Evolutionary conservation across 92 coral and sea anemone genomes (phyloP), one percentile per base, ranked within the genome.

Genomic region (Zoanthus solanderi): DNA sequence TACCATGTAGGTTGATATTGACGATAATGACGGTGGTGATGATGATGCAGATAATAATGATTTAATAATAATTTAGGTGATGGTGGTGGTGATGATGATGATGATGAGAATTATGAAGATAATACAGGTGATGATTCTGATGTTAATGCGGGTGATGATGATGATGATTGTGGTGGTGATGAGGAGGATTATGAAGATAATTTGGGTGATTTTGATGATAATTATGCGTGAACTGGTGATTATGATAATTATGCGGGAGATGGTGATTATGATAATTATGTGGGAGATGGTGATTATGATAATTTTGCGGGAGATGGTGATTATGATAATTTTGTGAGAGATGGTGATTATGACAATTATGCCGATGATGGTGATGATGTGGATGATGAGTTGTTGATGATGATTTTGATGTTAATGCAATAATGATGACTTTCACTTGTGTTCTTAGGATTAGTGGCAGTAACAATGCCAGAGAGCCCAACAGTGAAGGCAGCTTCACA

Each of bases 401-500:
- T 4, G 42, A 37, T 37, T 37, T 2, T 37, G 42, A 37, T 37
- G 42, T 37, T 37, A 37, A 37, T 37, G 4, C 42, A 37, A 4
- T 37, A 37, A 1, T 74, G 29, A 32, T 71, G 65, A 48, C 60
- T 28, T 57, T 34, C 54, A 13, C 42, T 71, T 75, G 53, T 82
- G 13, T 30, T 12, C 44, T 10, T 81, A 97, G 99, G 98, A 17
- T 80, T 97, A 66, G 93, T 93, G 9, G 94, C 93, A 8, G 83
- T 97, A 66, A 92, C 89, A 8, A 87, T 93, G 18, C 93, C 96
- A 67, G 99, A 97, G 78, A 92, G 92, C 61, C 95, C 92, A 63
- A 90, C 97, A 31, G 96, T 97, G 28, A 84, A 93, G 65, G 96
- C 96, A 0, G 96, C 97, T 2, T 92, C 97, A 76, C 91, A 85